A percentile compares a stretch with the other conserved stretches of the same genome.
Conservation (phyloP, 2,797 vertebrate genomes). For the Chloroceryle amazona region DNA sequence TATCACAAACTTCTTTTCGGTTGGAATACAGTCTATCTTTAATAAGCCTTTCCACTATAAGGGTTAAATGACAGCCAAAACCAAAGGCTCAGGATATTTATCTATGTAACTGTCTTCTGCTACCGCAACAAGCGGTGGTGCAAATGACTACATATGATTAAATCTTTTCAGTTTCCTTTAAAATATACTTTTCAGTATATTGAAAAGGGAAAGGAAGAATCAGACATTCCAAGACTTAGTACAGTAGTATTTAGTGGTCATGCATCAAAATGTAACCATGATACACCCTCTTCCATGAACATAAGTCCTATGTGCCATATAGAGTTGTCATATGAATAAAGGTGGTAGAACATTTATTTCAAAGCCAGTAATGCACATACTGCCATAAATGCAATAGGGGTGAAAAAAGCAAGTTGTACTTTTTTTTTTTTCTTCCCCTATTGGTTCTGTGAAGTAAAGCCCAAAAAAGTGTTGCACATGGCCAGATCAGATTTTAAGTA, state of each 20-base stretch:
- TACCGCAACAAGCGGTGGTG: background rate
- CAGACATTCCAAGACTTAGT: background rate
- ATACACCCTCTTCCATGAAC: background rate
- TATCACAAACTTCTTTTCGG: background rate
- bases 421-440: background rate
- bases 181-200: background rate
- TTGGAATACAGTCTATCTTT: background rate
- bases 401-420: background rate
- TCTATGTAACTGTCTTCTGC: background rate
- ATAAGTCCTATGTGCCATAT: background rate
- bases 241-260: background rate
- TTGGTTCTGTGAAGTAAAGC: background rate
- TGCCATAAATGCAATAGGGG: background rate
- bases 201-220: background rate
- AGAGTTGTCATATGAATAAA: background rate
- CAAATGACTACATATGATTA: background rate
- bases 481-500: background rate
- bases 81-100: background rate
- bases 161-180: background rate
- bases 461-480: background rate
- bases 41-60: background rate
- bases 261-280: background rate
- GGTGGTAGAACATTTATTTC: background rate
- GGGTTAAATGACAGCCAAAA: background rate
- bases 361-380: background rate